phyloP scores from a whole-genome alignment of 2,888 invertebrate species.

The Oxytorus armatus region DNA sequence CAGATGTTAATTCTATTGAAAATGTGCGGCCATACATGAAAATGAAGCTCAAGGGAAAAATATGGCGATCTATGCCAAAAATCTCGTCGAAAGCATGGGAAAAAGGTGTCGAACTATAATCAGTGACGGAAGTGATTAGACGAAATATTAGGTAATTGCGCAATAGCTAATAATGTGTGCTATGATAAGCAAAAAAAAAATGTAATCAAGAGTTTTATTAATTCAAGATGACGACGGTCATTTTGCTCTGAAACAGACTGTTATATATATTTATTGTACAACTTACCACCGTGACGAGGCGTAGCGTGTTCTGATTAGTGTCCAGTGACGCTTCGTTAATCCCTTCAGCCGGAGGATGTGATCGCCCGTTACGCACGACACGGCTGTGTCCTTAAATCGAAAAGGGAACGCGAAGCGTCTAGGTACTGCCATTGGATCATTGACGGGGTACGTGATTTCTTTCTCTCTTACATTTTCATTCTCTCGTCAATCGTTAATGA shows the following conservation, averaged over 20 bases:
- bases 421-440: constrained; percentile 24
- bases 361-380: neutral
- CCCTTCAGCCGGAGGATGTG: constrained; percentile 3
- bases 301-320: constrained; percentile 71
- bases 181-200: too few species aligned
- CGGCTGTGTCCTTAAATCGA: constrained; percentile 52
- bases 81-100: too few species aligned
- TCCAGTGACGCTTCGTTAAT: constrained; percentile 40
- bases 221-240: neutral
- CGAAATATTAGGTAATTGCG: too few species aligned
- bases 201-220: too few species aligned
- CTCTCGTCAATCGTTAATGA: constrained; percentile 10
- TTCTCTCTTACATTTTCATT: constrained; percentile 1
- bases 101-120: too few species aligned
- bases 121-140: too few species aligned
- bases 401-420: constrained; percentile 41
- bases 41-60: too few species aligned
- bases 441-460: neutral
- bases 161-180: too few species aligned
- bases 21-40: too few species aligned
- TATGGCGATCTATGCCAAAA: too few species aligned
- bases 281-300: constrained; percentile 77
- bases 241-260: neutral
- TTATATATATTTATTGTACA: constrained; percentile 37
- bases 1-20: too few species aligned